Evolutionary conservation across 1,140 invertebrate genomes (phyloP), one percentile per base, ranked within the genome.

Genomic region (Lepidurus arcticus): DNA sequence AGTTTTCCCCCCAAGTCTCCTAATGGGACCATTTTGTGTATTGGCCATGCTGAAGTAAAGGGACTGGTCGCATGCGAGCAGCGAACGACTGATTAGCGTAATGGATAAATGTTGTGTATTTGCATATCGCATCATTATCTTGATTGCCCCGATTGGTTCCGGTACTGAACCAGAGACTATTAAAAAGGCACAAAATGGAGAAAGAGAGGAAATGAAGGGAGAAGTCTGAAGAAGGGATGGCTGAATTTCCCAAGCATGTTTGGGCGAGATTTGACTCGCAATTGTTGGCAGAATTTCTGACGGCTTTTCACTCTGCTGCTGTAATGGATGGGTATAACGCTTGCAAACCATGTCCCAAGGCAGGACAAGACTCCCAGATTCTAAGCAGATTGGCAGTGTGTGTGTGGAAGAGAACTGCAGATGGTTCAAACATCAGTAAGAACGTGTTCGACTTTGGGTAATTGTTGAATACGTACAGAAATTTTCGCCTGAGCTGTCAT

Each of bases 1-100:
- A 65, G 53, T 9, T 65, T 65, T 65, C 53, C 53, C 47, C n/a
- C 53, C 53, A 21, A 16, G 13, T 65, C 53, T 34, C n/a, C 53
- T 65, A 65, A 65, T 65, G 53, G 53, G 53, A 65, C 53, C 53
- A 65, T 65, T 65, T 65, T 21, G 53, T 65, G 34, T 65, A 65
- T 65, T 65, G 53, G 53, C 34, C 34, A 4, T 34, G 34, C 53
- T 65, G 6, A 21, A 65, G 21, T 7, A 65, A 65, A 7, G 45
- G 53, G 8, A 21, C 53, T 65, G n/a, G 45, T 13, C 21, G 16
- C 13, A n/a, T 65, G 16, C 53, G 16, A 7, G 53, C 53, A 13
- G 53, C 9, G 21, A 65, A 65, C 53, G 6, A 65, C 53, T 65
- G 53, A 65, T 65, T 65, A 65, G 9, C 53, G 53, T 65, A 65